A percentile compares a stretch with the other conserved stretches of the same genome.
Conservation (phyloP, 2,113 vertebrate species). For the Strix aluco region DNA sequence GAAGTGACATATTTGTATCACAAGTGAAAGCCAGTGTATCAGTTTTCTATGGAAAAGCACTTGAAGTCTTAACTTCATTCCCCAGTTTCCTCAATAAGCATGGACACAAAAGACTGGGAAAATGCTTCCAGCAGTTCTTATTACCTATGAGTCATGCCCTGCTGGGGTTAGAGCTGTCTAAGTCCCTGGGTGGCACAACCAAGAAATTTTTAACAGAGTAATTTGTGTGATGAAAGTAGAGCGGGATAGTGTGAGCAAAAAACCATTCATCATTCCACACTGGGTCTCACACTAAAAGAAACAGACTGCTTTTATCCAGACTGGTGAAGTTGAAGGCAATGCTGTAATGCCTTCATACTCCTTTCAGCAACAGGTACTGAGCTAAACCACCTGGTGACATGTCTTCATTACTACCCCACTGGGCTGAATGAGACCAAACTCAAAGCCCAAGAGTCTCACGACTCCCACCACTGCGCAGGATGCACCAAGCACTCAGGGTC, state of each 20-base stretch:
- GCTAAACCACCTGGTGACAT: neutral
- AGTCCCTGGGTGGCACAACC: neutral
- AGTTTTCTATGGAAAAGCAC: neutral
- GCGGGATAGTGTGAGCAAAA: neutral
- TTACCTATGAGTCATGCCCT: neutral
- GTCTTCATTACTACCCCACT: neutral
- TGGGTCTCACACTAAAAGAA: neutral
- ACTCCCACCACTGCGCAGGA: neutral
- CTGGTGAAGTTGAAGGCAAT: neutral
- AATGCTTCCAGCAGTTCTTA: neutral
- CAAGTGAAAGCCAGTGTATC: neutral
- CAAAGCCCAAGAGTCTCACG: rapidly evolving
- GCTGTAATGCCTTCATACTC: neutral
- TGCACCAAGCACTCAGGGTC: neutral
- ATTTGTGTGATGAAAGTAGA: neutral
- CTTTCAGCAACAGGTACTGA: neutral
- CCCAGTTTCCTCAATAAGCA: neutral
- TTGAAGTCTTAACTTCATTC: neutral
- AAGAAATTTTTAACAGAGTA: neutral
- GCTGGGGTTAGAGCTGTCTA: neutral
- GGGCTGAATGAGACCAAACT: neutral
- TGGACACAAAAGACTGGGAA: neutral
- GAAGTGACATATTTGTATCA: neutral
- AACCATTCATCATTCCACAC: neutral
- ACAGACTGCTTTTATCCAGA: neutral